Percentiles rank a stretch among this genome's conserved stretches.
Conservation (phyloP, 2,888 invertebrate species). For the Julus scanicus region DNA sequence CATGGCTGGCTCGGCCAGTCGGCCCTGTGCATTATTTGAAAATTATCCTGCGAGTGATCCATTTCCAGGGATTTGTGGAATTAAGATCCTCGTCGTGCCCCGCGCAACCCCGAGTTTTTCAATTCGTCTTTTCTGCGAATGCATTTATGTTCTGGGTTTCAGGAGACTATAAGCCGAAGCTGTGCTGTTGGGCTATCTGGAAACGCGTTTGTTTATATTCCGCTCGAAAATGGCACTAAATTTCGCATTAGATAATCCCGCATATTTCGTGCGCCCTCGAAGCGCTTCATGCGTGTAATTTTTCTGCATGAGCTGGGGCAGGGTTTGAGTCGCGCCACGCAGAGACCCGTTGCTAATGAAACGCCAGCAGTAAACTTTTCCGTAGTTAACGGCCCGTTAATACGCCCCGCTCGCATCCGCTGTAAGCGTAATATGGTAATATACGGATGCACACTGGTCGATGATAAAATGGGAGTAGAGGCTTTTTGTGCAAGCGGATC, state of each 20-base stretch:
- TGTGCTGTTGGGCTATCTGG: not conserved
- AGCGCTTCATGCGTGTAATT: conserved; percentile 17
- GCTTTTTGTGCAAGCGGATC: too few relatives aligned
- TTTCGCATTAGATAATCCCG: conserved; percentile 11
- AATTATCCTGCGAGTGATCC: conserved; percentile 21
- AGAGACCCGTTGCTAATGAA: not conserved
- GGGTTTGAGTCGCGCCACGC: not conserved
- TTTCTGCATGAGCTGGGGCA: conserved; percentile 10
- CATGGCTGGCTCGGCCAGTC: conserved; percentile 11
- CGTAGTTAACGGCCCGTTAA: conserved; percentile 18
- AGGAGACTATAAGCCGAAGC: not conserved
- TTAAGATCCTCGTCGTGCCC: not conserved
- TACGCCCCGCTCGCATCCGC: too few relatives aligned
- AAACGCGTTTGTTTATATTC: conserved; percentile 15
- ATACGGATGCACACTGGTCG: too few relatives aligned
- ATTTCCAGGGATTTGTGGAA: conserved; percentile 21
- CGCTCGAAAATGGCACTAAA: conserved; percentile 19
- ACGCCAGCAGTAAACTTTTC: too few relatives aligned
- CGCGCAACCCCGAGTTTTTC: conserved; percentile 25
- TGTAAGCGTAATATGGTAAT: too few relatives aligned
- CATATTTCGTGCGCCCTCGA: conserved; percentile 4
- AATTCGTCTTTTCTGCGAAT: not conserved
- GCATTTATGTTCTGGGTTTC: not conserved
- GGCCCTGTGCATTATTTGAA: conserved; percentile 14
- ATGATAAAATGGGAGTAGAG: too few relatives aligned